phyloP scores from a whole-genome alignment of 2,888 invertebrate genomes.

The Parnassius glacialis region DNA sequence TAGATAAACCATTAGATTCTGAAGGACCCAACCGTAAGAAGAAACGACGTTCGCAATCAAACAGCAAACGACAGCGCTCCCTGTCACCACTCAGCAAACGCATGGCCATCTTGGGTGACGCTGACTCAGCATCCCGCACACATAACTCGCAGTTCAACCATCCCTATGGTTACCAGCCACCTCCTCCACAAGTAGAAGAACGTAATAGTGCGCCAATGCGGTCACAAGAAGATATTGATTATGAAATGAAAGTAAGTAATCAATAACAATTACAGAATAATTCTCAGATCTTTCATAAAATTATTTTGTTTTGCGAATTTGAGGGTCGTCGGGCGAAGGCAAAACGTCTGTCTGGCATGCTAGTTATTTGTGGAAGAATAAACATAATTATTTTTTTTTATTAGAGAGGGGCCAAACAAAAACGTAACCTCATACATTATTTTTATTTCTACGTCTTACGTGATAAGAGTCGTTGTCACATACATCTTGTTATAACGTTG shows the following conservation, averaged over 20 bases:
- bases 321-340: no score
- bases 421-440: no score
- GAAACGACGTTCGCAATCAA: constrained; percentile 80
- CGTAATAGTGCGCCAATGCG: constrained; percentile 55
- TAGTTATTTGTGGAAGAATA: no score
- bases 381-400: no score
- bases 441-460: no score
- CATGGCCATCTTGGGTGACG: constrained; percentile 86
- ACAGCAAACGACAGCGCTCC: constrained; percentile 85
- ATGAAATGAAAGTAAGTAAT: constrained; percentile 80
- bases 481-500: no score
- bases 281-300: neutral
- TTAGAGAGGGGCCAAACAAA: no score
- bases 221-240: constrained; percentile 80
- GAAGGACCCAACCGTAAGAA: constrained; percentile 80
- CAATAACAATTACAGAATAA: neutral
- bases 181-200: constrained; percentile 72
- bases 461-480: no score
- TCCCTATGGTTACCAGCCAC: constrained; percentile 82
- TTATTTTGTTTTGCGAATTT: neutral
- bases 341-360: no score
- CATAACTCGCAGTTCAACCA: constrained; percentile 86
- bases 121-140: constrained; percentile 64
- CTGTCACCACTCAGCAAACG: constrained; percentile 91
- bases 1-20: constrained; percentile 50